These are phyloP conservation scores for Drosophila mauritiana DNA, from an alignment of 1,140 invertebrate genomes.

Conservation along the genomic window DNA sequence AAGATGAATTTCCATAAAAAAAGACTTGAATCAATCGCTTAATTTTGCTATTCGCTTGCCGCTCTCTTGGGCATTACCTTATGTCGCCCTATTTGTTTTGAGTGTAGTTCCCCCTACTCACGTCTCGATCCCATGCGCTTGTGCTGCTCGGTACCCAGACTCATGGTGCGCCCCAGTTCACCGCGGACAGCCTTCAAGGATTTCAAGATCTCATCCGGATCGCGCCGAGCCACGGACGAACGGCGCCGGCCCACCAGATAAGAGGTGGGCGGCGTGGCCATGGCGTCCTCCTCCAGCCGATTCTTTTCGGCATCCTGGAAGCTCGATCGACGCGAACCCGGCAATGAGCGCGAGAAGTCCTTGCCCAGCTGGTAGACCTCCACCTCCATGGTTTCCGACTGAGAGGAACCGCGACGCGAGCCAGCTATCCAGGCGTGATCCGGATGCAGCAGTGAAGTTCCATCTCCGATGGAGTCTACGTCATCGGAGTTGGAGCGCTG, in stretches of 20 bases:
- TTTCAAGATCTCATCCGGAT: constrained; percentile 92
- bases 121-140: constrained; percentile 87
- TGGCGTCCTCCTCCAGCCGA: constrained; percentile 84
- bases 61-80: neutral
- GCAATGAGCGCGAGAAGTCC: constrained; percentile 93
- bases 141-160: constrained; percentile 87
- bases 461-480: constrained; percentile 89
- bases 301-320: constrained; percentile 89
- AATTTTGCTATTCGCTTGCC: too few species aligned
- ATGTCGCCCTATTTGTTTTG: neutral
- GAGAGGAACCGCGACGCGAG: constrained; percentile 92
- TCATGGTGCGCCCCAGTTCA: constrained; percentile 91
- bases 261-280: constrained; percentile 86
- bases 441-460: constrained; percentile 90
- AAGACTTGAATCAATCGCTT: neutral
- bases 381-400: constrained; percentile 93
- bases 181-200: constrained; percentile 91
- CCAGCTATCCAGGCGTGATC: constrained; percentile 92
- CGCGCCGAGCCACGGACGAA: constrained; percentile 91
- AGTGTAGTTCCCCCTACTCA: constrained; percentile 85
- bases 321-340: constrained; percentile 92
- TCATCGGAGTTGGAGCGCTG: constrained; percentile 90
- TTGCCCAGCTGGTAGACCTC: constrained; percentile 93
- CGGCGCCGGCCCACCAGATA: constrained; percentile 89
- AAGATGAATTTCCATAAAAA: neutral